phyloP scores from a whole-genome alignment of 2,888 invertebrate genomes.

The Agrochola litura region DNA sequence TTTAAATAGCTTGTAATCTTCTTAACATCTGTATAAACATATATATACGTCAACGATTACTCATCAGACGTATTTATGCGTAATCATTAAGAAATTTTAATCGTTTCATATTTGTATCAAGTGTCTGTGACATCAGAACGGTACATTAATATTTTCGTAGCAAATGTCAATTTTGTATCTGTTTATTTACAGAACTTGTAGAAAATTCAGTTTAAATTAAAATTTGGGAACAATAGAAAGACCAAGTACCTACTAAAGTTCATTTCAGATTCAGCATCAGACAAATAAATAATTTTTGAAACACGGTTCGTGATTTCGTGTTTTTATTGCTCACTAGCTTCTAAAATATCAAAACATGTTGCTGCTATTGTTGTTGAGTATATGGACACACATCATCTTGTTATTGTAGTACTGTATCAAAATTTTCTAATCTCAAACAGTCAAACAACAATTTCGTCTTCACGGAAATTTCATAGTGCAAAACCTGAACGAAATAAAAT shows the following conservation, averaged over 20 bases:
- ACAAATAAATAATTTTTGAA: conserved; percentile 3
- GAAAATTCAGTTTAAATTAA: conserved; percentile 6
- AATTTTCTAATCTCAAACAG: conserved; percentile 16
- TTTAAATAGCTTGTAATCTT: conserved; percentile 80
- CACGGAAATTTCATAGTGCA: conserved; percentile 16
- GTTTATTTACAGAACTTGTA: neutral
- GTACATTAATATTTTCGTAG: conserved; percentile 19
- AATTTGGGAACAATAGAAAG: conserved; percentile 8
- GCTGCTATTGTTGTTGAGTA: neutral
- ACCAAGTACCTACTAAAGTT: conserved; percentile 1
- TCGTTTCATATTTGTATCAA: conserved; percentile 47
- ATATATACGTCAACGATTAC: conserved; percentile 83
- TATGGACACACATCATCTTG: conserved; percentile 1
- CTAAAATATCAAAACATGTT: conserved; percentile 9
- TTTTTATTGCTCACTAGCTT: conserved; percentile 16
- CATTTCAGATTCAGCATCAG: neutral
- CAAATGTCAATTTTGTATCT: neutral
- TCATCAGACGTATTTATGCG: conserved; percentile 72
- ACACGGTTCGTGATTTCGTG: conserved; percentile 9
- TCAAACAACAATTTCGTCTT: conserved; percentile 19
- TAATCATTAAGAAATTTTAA: conserved; percentile 71
- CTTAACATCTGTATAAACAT: conserved; percentile 81
- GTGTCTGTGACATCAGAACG: conserved; percentile 34
- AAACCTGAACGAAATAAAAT: conserved; percentile 33
- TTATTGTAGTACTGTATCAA: conserved; percentile 22